Evolutionary conservation across 2,888 invertebrate species (phyloP), one percentile per base, ranked within the genome.

Genomic region (Sympetrum striolatum): DNA sequence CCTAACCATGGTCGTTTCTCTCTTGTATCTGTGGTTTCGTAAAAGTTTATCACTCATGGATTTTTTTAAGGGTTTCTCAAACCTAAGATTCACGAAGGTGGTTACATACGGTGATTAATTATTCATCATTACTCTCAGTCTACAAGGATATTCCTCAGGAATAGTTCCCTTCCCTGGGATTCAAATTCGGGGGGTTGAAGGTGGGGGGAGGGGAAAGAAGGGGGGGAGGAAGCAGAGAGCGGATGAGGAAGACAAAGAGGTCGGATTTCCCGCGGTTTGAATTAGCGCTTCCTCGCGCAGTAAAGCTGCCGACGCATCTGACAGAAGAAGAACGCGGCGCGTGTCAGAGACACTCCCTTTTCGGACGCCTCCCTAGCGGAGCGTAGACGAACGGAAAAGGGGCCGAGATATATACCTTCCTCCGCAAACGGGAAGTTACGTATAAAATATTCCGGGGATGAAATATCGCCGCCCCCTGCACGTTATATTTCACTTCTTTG

Each of bases 281-380:
- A 86, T 86, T 86, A 86, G 60, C 60, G 60, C 86, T 86, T 86
- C 86, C 86, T 86, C 86, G n/a, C 31, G 60, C 86, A 64, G 37
- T 64, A 60, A 86, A 58, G 86, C 82, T 31, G 58, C 82, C 58
- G 82, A 53, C 58, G 82, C 82, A 35, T 31, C 31, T 31, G n/a
- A 44, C 82, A 35, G 60, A 86, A 39, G 82, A 82, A 18, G 60
- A 60, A 86, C 86, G 86, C 86, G 15, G 58, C 86, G 35, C 86
- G 60, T 58, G 86, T 86, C 86, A 60, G 37, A 18, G 37, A 14
- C 35, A n/a, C 60, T 53, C 44, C 60, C 60, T n/a, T 73, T 60
- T 60, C 18, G 53, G 18, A 25, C 82, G 82, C 35, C 53, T 58
- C 10, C 18, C 31, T 18, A 22, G 58, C 18, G 58, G 58, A 35